These are phyloP conservation scores for Sepioteuthis lessoniana DNA, from an alignment of 2,888 invertebrate species.

Conservation along the genomic window DNA sequence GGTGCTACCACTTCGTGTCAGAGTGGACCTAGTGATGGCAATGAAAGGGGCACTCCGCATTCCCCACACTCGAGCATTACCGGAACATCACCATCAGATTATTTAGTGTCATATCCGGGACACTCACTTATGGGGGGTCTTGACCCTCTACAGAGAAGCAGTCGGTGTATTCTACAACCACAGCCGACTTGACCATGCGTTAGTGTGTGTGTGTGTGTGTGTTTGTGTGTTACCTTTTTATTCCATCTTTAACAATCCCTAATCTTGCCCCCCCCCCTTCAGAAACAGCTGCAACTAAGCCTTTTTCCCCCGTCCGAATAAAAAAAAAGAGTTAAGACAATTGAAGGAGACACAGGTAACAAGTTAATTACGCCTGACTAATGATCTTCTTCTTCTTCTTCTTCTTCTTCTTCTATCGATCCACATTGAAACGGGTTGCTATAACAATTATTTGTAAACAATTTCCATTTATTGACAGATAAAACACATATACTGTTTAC, in stretches of 20 bases:
- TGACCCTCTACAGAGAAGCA: no score
- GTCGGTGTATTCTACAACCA: no score
- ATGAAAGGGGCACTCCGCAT: no score
- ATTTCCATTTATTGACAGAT: neutral
- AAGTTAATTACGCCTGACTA: neutral
- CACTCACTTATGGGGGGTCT: no score
- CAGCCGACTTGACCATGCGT: no score
- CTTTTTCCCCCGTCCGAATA: neutral
- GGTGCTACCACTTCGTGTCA: no score
- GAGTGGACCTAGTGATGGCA: no score
- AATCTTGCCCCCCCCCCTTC: neutral
- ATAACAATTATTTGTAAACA: neutral
- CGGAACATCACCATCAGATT: no score
- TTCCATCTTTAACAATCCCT: neutral
- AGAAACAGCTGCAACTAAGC: constrained; percentile 6
- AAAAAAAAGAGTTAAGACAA: neutral
- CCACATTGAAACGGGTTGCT: neutral
- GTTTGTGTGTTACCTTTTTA: neutral
- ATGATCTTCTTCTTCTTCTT: neutral
- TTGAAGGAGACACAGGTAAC: neutral
- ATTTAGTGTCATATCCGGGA: no score
- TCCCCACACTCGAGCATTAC: no score
- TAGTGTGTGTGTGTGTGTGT: neutral
- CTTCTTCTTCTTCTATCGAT: neutral
- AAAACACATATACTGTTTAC: neutral